phyloP scores from a whole-genome alignment of 2,113 vertebrate species.

The Acrocephalus arundinaceus region DNA sequence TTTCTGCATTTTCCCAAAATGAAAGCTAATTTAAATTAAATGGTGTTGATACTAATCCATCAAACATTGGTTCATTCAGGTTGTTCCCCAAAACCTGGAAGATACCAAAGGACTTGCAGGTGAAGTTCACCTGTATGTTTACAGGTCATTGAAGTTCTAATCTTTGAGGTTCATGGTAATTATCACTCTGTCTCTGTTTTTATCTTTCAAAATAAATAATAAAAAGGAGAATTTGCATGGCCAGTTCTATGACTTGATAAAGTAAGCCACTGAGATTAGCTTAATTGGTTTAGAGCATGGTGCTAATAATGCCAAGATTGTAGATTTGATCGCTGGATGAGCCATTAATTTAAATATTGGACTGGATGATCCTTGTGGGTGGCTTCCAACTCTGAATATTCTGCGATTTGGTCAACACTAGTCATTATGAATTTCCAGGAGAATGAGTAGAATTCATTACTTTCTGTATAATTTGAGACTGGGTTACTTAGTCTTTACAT shows the following conservation, averaged over 20 bases:
- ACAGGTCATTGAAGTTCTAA: not conserved
- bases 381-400: not conserved
- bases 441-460: not conserved
- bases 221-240: not conserved
- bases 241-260: not conserved
- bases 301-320: not conserved
- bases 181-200: not conserved
- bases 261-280: not conserved
- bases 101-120: not conserved
- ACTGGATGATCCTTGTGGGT: not conserved
- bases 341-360: accelerated
- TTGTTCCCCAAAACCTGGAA: not conserved
- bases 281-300: accelerated
- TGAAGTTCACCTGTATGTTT: not conserved
- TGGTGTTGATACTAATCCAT: not conserved
- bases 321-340: accelerated
- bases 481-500: not conserved
- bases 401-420: not conserved
- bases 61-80: not conserved
- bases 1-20: not conserved
- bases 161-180: not conserved
- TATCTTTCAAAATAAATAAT: not conserved
- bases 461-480: not conserved
- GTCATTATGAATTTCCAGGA: not conserved
- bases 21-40: not conserved